Percentiles rank a stretch among this genome's conserved stretches.
Evolutionary conservation across 2,888 invertebrate species (phyloP).

Genomic region (Coremacera marginata): DNA sequence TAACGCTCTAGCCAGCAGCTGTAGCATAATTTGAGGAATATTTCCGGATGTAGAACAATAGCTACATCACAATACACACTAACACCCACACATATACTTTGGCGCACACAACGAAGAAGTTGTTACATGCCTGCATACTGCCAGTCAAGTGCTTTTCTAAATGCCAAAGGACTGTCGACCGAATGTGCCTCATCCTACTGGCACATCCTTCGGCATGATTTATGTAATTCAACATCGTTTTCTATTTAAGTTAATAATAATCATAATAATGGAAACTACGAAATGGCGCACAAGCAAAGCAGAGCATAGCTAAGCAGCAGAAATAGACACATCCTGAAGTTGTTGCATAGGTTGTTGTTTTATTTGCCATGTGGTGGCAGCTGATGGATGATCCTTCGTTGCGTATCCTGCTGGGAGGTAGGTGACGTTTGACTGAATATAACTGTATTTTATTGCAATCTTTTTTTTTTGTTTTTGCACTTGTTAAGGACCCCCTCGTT

Average conservation of each 20-base stretch:
- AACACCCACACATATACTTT: not conserved
- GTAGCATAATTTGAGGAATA: conserved; percentile 17
- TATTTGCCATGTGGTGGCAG: conserved; percentile 37
- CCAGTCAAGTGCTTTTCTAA: not conserved
- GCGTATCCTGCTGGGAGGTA: conserved; percentile 18
- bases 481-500: not conserved
- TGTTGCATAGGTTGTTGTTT: not conserved
- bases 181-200: conserved; percentile 41
- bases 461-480: not conserved
- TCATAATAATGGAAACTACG: conserved; percentile 63
- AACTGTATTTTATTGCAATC: conserved; percentile 30
- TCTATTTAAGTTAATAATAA: conserved; percentile 65
- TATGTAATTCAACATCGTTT: conserved; percentile 62
- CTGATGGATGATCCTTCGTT: conserved; percentile 39
- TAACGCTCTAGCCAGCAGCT: not conserved
- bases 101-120: not conserved
- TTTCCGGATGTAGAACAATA: not conserved
- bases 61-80: not conserved
- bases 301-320: conserved; percentile 12
- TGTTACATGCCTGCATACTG: not conserved
- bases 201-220: conserved; percentile 53
- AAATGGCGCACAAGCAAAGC: conserved; percentile 56
- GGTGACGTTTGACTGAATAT: conserved; percentile 26
- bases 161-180: not conserved
- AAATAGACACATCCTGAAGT: conserved; percentile 22